Evolutionary conservation across 2,113 vertebrate species (phyloP), one percentile per base, ranked within the genome.

Genomic region (Urocynchramus pylzowi): DNA sequence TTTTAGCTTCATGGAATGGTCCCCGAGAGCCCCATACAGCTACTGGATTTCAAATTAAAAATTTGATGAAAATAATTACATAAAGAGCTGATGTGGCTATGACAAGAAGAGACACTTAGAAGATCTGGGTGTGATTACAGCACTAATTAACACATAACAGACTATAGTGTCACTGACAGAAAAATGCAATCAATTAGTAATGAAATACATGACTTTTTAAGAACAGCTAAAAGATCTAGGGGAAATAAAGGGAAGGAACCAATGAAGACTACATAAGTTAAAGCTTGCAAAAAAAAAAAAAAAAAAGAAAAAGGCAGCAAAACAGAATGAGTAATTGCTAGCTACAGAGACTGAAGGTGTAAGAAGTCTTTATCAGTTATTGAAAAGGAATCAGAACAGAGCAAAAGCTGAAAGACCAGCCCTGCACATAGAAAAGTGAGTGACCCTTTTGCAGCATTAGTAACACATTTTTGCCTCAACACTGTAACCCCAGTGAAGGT

Each of bases 271-370:
- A 60, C 16, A 64, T 64, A 86, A 45, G 57, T 82, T 88, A 93
- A 93, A 84, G 16, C 56, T 88, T 84, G 28, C 28, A 85, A 60
- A 44, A 65, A 49, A 86, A 41, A 85, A 57, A n/a, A n/a, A n/a
- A n/a, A 37, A 59, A 90, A 87, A 89, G 8, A 90, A 73, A 76
- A 89, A 90, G 78, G 37, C 53, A 95, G 41, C 23, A 90, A 95
- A 96, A 65, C 24, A 91, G 67, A 93, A 93, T 87, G 77, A 93
- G 49, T 90, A 95, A 97, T 95, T 93, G 52, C 64, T 89, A 87
- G 33, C 67, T 88, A 64, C 49, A 85, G 42, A 31, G n/a, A 7
- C 31, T 84, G 82, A 53, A 26, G 39, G 33, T 70, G 42, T 68
- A 30, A 96, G 57, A 96, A 91, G 56, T 37, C 57, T 95, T 95